Evolutionary conservation across 2,797 vertebrate species (phyloP).

Genomic region (Acipenser oxyrinchus): DNA sequence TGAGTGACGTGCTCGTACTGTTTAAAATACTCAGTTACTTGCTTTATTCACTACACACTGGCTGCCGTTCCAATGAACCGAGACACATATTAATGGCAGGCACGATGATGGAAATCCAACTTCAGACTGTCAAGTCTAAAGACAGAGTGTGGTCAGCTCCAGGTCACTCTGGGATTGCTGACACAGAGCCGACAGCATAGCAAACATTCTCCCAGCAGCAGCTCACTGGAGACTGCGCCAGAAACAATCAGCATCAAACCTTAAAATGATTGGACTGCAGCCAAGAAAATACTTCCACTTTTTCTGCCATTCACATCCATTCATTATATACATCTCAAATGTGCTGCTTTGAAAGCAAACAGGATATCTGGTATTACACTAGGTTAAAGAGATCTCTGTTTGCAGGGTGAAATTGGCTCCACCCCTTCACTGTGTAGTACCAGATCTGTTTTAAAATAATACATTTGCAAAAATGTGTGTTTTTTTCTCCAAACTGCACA

Average conservation of each 20-base stretch:
- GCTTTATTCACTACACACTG: no score
- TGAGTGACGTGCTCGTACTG: background rate
- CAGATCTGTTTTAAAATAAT: no score
- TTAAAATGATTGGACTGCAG: background rate
- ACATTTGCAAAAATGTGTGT: no score
- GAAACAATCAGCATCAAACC: background rate
- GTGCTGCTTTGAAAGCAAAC: background rate
- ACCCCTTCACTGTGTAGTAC: no score
- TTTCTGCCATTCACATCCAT: background rate
- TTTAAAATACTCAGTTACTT: background rate
- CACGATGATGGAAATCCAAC: background rate
- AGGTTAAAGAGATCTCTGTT: no score
- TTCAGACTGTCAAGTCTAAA: background rate
- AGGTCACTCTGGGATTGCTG: background rate
- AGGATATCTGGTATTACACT: no score
- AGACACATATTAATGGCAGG: background rate
- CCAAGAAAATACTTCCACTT: no score
- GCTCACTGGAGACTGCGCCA: background rate
- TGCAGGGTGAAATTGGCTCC: no score
- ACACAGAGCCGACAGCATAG: background rate
- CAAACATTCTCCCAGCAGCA: background rate
- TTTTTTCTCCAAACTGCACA: no score
- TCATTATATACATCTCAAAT: background rate
- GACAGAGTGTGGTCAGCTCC: conserved; percentile 4
- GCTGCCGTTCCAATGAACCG: background rate